Evolutionary conservation across 1,140 invertebrate genomes (phyloP).

Genomic region (Tetraneura akinire): DNA sequence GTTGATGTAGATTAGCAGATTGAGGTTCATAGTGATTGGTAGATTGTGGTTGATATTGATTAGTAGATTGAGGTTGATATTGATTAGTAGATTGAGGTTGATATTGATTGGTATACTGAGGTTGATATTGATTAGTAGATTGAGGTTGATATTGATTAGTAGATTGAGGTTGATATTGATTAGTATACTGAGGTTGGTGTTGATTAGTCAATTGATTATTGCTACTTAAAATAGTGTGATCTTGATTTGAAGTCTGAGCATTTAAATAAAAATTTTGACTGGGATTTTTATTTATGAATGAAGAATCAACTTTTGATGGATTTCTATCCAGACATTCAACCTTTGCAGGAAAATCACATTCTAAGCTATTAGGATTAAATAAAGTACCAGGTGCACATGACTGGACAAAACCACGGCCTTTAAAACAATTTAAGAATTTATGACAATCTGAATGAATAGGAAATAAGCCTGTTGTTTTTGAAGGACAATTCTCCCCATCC

Average conservation of each 20-base stretch:
- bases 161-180: not conserved
- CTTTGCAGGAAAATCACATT: conserved; percentile 69
- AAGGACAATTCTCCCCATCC: conserved; percentile 60
- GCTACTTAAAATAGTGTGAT: not conserved
- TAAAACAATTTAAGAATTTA: conserved; percentile 71
- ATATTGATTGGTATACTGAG: not conserved
- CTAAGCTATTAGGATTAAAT: conserved; percentile 66
- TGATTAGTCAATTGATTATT: conserved; percentile 9
- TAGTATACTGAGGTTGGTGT: not conserved
- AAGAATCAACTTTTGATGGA: conserved; percentile 33
- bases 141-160: not conserved
- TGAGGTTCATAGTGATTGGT: not conserved
- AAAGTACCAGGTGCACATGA: conserved; percentile 68
- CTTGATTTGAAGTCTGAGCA: conserved; percentile 9
- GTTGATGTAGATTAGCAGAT: not conserved
- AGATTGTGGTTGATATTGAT: not conserved
- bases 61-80: not conserved
- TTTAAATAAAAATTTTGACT: conserved; percentile 36
- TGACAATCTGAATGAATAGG: conserved; percentile 67
- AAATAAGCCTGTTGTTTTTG: conserved; percentile 63
- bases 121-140: not conserved
- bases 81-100: not conserved
- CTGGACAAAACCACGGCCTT: conserved; percentile 64
- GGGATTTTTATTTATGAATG: conserved; percentile 38
- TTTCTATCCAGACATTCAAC: conserved; percentile 61